These are phyloP conservation scores for Thera britannica DNA, from an alignment of 2,888 invertebrate species.

Conservation along the genomic window DNA sequence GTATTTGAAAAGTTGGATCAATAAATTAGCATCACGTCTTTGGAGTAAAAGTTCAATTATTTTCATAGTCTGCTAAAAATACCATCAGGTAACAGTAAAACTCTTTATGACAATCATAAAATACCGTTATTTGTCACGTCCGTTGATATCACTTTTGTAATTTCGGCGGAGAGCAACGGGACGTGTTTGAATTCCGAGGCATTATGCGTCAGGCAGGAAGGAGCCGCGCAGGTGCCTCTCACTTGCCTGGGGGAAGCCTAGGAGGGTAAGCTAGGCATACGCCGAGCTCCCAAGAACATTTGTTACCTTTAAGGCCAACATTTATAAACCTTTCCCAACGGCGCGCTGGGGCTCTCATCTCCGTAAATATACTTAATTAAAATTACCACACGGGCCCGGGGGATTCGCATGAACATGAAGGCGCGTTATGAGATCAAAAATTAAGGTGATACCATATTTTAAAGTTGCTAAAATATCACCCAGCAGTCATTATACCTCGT, in stretches of 20 bases:
- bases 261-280: slow-evolving; percentile 36
- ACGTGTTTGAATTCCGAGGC: slow-evolving; percentile 53
- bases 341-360: slow-evolving; percentile 60
- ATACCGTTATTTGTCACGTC: slow-evolving; percentile 47
- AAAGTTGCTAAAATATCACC: neutral
- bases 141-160: slow-evolving; percentile 45
- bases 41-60: slow-evolving; percentile 19
- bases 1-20: slow-evolving; percentile 38
- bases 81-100: slow-evolving; percentile 40
- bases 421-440: slow-evolving; percentile 63
- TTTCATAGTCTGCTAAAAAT: slow-evolving; percentile 20
- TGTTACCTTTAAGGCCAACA: slow-evolving; percentile 74
- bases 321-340: slow-evolving; percentile 67
- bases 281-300: slow-evolving; percentile 59
- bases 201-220: slow-evolving; percentile 65
- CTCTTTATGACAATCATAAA: slow-evolving; percentile 41
- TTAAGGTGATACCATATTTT: slow-evolving; percentile 49
- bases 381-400: slow-evolving; percentile 73
- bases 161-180: slow-evolving; percentile 46
- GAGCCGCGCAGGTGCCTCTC: slow-evolving; percentile 65
- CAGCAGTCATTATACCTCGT: neutral
- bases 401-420: slow-evolving; percentile 63
- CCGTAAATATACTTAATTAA: slow-evolving; percentile 80
- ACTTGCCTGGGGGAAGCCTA: slow-evolving; percentile 54
- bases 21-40: slow-evolving; percentile 33